Evolutionary conservation across 2,888 invertebrate genomes (phyloP), one percentile per base, ranked within the genome.

Genomic region (Phymatocera aterrima): DNA sequence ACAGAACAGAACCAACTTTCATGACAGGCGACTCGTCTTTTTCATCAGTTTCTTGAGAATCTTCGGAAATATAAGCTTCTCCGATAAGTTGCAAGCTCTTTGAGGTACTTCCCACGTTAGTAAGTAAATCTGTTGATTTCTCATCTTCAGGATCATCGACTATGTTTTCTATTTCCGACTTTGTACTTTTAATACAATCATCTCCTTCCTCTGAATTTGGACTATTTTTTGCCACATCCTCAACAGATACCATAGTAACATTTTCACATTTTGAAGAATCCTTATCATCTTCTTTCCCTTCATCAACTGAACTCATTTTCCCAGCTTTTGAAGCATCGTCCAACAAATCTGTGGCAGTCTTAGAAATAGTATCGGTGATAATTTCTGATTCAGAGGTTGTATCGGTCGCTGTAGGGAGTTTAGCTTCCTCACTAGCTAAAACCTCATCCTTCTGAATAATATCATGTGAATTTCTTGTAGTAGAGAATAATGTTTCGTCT

Each of bases 1-100:
- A 18, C 21, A 8, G 10, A 51, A 72, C 43, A 61, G 46, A 60
- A 3, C 43, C 48, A 2, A 79, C 46, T 77, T 77, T 81, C n/a
- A 79, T 78, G 3, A 28, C 64, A 54, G 65, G 77, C 31, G 21
- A 54, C 28, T 64, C 54, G 8, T n/a, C 51, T 37, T 28, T 18
- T 12, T 81, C 82, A 37, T 81, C 80, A 28, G 77, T 80, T 40
- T 85, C 86, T 79, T 87, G 85, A 40, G 88, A 88, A 80, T 88
- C 87, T n/a, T 88, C 88, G 3, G 86, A 88, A 57, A 81, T 84
- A 61, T 88, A 87, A 61, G 86, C 85, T 79, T 88, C 87, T 31
- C 85, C 87, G 68, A 88, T 87, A 21, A 87, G 82, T 78, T 85
- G 84, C 28, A 88, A 83, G 82, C 88, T 88, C 80, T 84, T 83